Evolutionary conservation across 2,888 invertebrate species (phyloP).

Genomic region (Drosophila picticornis): DNA sequence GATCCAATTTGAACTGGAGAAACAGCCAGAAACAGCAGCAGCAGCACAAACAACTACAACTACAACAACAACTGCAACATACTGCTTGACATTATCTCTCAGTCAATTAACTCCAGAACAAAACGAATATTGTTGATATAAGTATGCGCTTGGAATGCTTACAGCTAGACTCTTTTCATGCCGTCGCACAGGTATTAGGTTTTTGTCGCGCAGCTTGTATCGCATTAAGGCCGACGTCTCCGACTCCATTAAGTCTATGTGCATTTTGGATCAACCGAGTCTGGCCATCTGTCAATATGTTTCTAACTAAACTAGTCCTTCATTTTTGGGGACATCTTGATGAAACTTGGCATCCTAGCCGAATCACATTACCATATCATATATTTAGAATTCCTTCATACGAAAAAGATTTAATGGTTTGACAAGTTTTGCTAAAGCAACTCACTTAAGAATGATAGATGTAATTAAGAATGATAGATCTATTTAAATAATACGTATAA

Average conservation of each 20-base stretch:
- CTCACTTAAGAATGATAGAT: too few relatives aligned
- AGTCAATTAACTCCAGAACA: slow-evolving; percentile 15
- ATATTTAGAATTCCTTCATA: neutral
- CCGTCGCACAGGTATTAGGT: neutral
- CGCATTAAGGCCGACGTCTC: neutral
- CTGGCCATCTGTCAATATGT: neutral
- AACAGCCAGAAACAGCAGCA: neutral
- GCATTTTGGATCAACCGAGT: neutral
- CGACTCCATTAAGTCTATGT: neutral
- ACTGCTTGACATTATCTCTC: slow-evolving; percentile 12
- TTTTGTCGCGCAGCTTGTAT: neutral
- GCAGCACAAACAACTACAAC: neutral
- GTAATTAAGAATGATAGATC: neutral
- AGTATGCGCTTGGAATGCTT: neutral
- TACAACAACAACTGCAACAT: neutral
- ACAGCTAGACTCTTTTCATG: neutral
- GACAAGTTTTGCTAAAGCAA: neutral
- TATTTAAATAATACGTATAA: neutral
- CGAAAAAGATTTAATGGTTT: neutral
- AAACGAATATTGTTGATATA: neutral
- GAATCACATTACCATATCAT: neutral
- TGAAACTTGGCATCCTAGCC: neutral
- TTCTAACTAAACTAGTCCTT: neutral
- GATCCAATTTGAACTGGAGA: slow-evolving; percentile 44
- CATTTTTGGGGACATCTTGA: neutral